phyloP scores from a whole-genome alignment of 2,113 vertebrate species.

The Megatriorchis doriae region DNA sequence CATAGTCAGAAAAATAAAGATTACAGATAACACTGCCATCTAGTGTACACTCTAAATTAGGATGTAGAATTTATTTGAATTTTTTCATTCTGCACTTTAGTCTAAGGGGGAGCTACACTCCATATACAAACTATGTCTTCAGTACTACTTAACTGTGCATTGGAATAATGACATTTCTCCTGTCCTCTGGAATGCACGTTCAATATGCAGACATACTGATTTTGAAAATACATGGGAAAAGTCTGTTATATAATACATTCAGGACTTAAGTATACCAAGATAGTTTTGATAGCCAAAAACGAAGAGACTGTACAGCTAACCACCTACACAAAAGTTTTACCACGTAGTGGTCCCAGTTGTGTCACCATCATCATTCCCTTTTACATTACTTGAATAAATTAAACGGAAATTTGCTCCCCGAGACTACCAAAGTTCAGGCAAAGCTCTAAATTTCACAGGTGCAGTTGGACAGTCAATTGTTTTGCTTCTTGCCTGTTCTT shows the following conservation, averaged over 20 bases:
- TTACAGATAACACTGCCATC: slow-evolving; percentile 60
- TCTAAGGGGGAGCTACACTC: neutral
- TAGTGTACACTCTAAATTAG: slow-evolving; percentile 40
- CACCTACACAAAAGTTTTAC: neutral
- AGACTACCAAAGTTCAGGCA: neutral
- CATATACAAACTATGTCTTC: neutral
- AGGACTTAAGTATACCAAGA: neutral
- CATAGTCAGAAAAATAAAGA: neutral
- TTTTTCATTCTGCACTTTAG: neutral
- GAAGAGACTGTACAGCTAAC: neutral
- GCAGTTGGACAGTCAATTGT: neutral
- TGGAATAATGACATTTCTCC: neutral
- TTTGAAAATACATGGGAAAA: neutral
- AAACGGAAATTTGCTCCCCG: neutral
- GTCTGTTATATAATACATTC: neutral
- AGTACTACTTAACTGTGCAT: neutral
- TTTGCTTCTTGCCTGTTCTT: neutral
- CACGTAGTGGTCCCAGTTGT: neutral
- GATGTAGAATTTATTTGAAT: neutral
- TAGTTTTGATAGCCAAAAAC: neutral
- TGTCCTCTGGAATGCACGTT: neutral
- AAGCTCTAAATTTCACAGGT: neutral
- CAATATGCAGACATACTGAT: neutral
- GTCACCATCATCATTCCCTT: neutral
- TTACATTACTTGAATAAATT: neutral